These are phyloP conservation scores for Trypoxylus dichotomus DNA, from an alignment of 1,140 invertebrate genomes.

Conservation along the genomic window DNA sequence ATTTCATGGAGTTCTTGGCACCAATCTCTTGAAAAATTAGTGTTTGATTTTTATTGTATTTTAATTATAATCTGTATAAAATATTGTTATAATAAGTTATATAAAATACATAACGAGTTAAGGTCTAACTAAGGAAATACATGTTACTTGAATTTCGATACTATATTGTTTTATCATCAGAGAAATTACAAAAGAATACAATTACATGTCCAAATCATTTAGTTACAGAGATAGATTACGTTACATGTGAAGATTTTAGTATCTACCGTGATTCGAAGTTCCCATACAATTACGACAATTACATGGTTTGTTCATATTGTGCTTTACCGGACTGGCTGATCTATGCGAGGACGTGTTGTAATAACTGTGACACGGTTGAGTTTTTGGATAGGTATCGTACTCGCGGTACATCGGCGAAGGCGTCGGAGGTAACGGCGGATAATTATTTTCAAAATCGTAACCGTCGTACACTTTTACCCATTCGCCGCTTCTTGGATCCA, in stretches of 20 bases:
- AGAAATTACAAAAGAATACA: background rate
- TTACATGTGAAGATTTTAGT: background rate
- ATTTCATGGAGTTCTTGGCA: no score
- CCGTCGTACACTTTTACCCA: constrained; percentile 41
- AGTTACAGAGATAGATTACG: background rate
- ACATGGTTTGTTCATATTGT: constrained; percentile 5
- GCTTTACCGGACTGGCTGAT: constrained; percentile 14
- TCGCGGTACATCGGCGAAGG: background rate
- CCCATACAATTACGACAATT: constrained; percentile 26
- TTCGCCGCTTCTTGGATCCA: constrained; percentile 45
- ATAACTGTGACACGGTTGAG: background rate
- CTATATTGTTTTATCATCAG: background rate
- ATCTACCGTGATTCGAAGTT: background rate
- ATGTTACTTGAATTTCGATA: background rate
- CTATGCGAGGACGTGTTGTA: background rate
- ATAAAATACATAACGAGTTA: no score
- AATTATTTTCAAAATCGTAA: constrained; percentile 26
- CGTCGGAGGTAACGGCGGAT: constrained; percentile 12
- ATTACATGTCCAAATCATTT: background rate
- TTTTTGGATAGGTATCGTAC: constrained; percentile 8
- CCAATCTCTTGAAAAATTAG: no score
- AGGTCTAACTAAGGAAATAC: no score
- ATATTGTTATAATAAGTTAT: no score
- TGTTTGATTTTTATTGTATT: no score
- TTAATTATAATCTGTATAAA: no score